A percentile compares a stretch with the other conserved stretches of the same genome.
These are phyloP conservation scores for Chelon auratus DNA, from an alignment of 2,797 vertebrate genomes.

Conservation along the genomic window DNA sequence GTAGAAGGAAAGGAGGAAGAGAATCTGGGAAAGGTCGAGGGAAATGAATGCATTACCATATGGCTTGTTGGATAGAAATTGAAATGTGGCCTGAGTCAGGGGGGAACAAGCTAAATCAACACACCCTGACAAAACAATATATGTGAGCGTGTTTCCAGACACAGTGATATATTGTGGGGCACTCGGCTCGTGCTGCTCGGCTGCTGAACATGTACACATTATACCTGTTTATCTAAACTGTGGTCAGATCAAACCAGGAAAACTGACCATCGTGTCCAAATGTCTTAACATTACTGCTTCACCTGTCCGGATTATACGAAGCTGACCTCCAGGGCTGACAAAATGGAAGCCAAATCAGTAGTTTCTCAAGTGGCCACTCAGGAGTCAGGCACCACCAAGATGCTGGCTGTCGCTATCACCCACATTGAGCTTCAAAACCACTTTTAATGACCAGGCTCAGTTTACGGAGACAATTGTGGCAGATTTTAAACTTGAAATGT, in stretches of 20 bases:
- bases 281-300: background rate
- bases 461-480: background rate
- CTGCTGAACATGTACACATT: background rate
- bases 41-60: constrained; percentile 54
- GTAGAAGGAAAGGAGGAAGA: constrained; percentile 3
- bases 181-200: background rate
- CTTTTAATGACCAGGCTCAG: background rate
- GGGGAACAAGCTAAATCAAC: background rate
- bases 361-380: no score
- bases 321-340: no score
- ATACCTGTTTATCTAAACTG: background rate
- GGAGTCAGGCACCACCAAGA: no score
- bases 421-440: no score
- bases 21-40: constrained; percentile 17
- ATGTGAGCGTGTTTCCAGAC: constrained; percentile 12
- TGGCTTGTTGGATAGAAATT: constrained; percentile 37
- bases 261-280: background rate
- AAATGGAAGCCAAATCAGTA: no score
- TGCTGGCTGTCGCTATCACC: no score
- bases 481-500: background rate
- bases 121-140: background rate
- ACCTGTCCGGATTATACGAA: background rate
- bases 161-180: background rate
- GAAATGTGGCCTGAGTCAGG: constrained; percentile 40
- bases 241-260: background rate